Percentiles rank a stretch among this genome's conserved stretches.
These are phyloP conservation scores for Anas acuta DNA, from an alignment of 2,797 vertebrate species.

Conservation along the genomic window DNA sequence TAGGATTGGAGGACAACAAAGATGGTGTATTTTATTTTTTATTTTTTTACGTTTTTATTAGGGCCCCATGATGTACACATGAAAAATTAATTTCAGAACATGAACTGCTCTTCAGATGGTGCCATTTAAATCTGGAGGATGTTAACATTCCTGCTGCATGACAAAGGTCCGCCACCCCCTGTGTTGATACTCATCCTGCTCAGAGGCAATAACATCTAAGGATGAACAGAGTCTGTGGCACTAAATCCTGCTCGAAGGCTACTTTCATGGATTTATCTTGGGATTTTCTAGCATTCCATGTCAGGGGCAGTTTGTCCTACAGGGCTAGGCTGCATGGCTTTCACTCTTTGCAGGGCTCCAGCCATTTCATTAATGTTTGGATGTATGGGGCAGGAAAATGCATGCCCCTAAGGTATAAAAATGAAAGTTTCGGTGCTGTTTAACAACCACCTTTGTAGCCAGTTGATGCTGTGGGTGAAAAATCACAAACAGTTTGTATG, in stretches of 20 bases:
- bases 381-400: not conserved
- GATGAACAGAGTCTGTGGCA: constrained; percentile 8
- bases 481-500: fast-evolving
- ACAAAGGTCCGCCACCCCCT: constrained; percentile 25
- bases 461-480: not conserved
- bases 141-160: constrained; percentile 55
- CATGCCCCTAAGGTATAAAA: not conserved
- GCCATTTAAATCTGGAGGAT: constrained; percentile 35
- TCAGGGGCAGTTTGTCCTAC: constrained; percentile 3
- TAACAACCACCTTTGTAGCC: fast-evolving
- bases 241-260: constrained; percentile 36
- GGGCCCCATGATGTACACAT: constrained; percentile 61
- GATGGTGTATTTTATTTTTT: not conserved
- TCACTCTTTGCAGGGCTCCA: not conserved
- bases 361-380: not conserved
- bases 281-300: not conserved
- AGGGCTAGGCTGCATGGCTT: not conserved
- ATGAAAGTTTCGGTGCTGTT: fast-evolving
- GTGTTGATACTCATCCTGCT: constrained; percentile 11
- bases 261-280: not conserved
- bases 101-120: constrained; percentile 26
- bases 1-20: constrained; percentile 33
- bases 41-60: constrained; percentile 54
- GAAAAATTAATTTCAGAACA: constrained; percentile 69
- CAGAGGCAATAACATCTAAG: not conserved